Base-by-base conservation (phyloP, 2,888 invertebrate genomes). In the Anoplius nigerrimus region DNA sequence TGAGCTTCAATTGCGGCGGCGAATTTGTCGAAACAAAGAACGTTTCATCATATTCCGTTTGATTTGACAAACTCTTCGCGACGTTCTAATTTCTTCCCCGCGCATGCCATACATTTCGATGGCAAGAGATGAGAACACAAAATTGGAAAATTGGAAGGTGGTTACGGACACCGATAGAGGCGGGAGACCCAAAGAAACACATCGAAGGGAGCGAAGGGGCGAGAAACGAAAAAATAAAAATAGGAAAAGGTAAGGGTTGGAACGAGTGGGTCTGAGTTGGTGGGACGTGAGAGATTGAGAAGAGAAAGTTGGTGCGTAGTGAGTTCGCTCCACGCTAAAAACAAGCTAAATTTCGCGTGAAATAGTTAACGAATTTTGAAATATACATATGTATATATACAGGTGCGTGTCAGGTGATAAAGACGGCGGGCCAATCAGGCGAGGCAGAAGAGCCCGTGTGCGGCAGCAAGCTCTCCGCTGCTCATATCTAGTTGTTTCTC, bases 311-410 rank as follows among this genome's bases (percentile, higher is more conserved):
- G 72, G 80, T 80, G 84, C 79, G 48, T 48, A 74, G 77, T 82
- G 79, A 87, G 87, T 84, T 85, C 86, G 84, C 83, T 85, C 83
- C 82, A 86, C 84, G 85, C 87, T 87, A 87, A 84, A 66, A 86
- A 84, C 66, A 87, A 87, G 87, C 87, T 87, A 87, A 80, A 78
- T 80, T 79, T 82, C 83, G 84, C 84, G 84, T 84, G 84, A 82
- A 64, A 77, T 67, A 34, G 48, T 79, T 75, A 78, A 71, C 75
- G 77, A 79, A 79, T 79, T 78, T 73, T 66, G 68, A 71, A 69
- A 56, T 53, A 62, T 58, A 61, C 65, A 67, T 61, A 61, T 57
- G 11, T 62, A 53, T 55, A 61, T 57, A 55, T 45, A 65, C 59
- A 67, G 46, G 57, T 67, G 68, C 68, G 60, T 71, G 62, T 71